phyloP scores from a whole-genome alignment of 2,797 vertebrate species.

The Centroberyx gerrardi region DNA sequence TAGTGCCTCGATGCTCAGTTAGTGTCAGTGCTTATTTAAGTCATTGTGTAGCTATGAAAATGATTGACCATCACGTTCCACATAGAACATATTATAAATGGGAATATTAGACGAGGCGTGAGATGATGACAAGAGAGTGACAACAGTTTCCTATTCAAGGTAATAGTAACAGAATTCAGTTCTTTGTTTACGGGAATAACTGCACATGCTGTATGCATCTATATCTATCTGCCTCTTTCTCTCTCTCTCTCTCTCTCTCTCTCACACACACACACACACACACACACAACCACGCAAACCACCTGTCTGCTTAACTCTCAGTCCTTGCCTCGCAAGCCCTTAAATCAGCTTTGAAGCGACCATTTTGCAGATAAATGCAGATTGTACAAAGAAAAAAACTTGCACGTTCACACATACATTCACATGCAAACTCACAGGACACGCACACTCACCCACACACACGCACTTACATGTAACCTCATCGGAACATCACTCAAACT shows the following conservation, averaged over 20 bases:
- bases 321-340: constrained; percentile 9
- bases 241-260: too few species aligned
- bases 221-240: constrained; percentile 1
- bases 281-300: constrained; percentile 20
- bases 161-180: constrained; percentile 42
- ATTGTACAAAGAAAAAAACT: constrained; percentile 40
- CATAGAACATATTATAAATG: constrained; percentile 56
- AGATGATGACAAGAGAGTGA: constrained; percentile 44
- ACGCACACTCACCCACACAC: constrained; percentile 9
- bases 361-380: constrained; percentile 33
- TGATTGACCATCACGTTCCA: constrained; percentile 50
- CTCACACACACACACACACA: not conserved
- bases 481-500: constrained; percentile 68
- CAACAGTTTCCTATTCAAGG: constrained; percentile 41
- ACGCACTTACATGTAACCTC: constrained; percentile 53
- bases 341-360: constrained; percentile 22
- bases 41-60: constrained; percentile 47
- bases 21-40: constrained; percentile 58
- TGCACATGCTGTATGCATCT: constrained; percentile 8
- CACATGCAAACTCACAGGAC: not conserved
- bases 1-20: constrained; percentile 55
- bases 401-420: constrained; percentile 14
- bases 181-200: constrained; percentile 40
- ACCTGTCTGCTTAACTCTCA: constrained; percentile 9
- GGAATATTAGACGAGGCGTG: constrained; percentile 50